phyloP scores from a whole-genome alignment of 2,113 vertebrate genomes.

The Epinephelus cyanopodus region DNA sequence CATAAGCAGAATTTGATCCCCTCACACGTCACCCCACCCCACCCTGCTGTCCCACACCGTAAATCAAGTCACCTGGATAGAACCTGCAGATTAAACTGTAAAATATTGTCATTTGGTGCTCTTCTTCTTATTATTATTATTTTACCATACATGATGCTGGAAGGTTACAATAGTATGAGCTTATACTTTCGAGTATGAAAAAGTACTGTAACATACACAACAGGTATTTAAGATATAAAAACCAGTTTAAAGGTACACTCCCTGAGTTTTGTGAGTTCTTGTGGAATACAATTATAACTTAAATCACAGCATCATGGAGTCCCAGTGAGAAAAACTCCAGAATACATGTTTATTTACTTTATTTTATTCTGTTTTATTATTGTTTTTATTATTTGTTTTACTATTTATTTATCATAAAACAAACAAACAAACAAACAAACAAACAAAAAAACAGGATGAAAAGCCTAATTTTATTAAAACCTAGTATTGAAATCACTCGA shows the following conservation, averaged over 20 bases:
- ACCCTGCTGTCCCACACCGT: conserved; percentile 19
- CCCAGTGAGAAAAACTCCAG: background rate
- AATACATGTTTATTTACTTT: background rate
- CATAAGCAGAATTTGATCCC: conserved; percentile 68
- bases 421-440: no score
- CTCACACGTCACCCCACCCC: background rate
- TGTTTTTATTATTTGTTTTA: no score
- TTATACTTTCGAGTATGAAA: background rate
- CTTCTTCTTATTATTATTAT: background rate
- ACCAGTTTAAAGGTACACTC: background rate
- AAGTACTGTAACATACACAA: background rate
- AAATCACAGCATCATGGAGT: background rate
- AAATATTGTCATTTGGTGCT: background rate
- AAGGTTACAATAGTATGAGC: background rate
- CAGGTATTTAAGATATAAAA: background rate
- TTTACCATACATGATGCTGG: background rate
- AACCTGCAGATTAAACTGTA: background rate
- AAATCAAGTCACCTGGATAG: conserved; percentile 37
- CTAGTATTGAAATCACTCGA: background rate
- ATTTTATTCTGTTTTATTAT: background rate
- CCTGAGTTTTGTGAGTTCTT: no score
- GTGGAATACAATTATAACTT: no score
- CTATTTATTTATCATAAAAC: no score
- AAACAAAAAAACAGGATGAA: background rate
- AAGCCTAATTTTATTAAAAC: background rate